Evolutionary conservation across 2,113 vertebrate genomes (phyloP), one percentile per base, ranked within the genome.

Genomic region (Pomatostomus ruficeps): DNA sequence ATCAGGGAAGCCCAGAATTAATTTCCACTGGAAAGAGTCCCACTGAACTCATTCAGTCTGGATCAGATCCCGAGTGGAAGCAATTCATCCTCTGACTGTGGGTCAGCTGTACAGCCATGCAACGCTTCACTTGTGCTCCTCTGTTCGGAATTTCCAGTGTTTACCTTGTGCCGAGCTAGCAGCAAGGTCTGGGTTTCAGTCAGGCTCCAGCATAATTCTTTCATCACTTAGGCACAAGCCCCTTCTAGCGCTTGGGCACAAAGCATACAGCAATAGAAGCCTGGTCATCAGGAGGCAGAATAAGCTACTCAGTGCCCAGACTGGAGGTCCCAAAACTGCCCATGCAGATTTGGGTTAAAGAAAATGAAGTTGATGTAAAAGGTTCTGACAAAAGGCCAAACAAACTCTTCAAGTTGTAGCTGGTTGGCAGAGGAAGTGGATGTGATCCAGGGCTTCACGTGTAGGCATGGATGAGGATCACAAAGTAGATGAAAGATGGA

Each of bases 401-500:
- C 57, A 82, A 38, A 70, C 16, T 71, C 77, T 24, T 57, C 38
- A 61, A 49, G 71, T 70, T 67, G 23, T 48, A 77, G 22, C 59
- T 83, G 54, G 22, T 35, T 85, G 74, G 35, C 63, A 76, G 25
- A 54, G 46, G 54, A 85, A 90, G 29, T 61, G 55, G 31, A 59
- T 54, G 15, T 67, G 71, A 83, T 42, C 0, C 0, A 85, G 51
- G 46, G 21, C 49, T 80, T 91, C 42, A 36, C 0, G 0, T 38
- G 22, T 77, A 78, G 42, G 10, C 45, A 62, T 17, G 31, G 43
- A 36, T 58, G 73, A 92, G 17, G 42, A 43, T 83, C 45, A 88
- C 35, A 76, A 66, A 85, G 55, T 6, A 54, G 28, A 70, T 66
- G 54, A 73, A 14, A 78, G 58, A 59, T 31, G 33, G 23, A 75